A percentile compares a stretch with the other conserved stretches of the same genome.
These are phyloP conservation scores for Apostichopus leukothele DNA, from an alignment of 53 echinoderm and acorn worm genomes.

Conservation along the genomic window DNA sequence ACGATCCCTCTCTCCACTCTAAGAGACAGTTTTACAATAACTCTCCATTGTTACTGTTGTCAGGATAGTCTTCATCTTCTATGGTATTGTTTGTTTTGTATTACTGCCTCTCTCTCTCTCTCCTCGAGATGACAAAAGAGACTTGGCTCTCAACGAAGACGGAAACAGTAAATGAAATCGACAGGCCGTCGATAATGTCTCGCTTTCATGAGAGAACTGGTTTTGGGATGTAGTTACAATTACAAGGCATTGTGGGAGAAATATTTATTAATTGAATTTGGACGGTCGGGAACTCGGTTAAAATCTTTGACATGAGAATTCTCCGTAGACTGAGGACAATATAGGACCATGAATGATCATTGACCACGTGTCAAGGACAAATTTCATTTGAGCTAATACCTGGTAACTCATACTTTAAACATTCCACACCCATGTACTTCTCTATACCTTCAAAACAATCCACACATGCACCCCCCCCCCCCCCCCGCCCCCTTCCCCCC, in stretches of 20 bases:
- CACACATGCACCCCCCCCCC: no score
- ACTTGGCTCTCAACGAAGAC: neutral
- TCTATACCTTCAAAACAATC: no score
- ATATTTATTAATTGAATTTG: no score
- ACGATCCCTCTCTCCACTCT: neutral
- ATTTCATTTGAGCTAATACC: no score
- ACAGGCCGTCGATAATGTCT: slow-evolving; percentile 5
- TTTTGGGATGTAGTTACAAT: neutral
- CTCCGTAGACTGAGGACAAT: no score
- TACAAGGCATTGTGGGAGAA: neutral
- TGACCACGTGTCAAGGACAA: no score
- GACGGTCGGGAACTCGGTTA: no score
- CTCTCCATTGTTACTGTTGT: neutral
- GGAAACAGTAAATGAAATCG: neutral
- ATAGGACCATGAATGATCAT: no score
- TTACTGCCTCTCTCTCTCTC: neutral
- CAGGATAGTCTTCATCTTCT: neutral
- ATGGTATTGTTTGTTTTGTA: slow-evolving; percentile 13
- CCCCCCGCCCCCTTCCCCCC: no score
- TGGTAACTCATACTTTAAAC: no score
- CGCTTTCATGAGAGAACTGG: neutral
- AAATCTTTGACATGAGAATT: no score
- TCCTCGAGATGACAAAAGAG: neutral
- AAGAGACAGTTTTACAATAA: slow-evolving; percentile 8
- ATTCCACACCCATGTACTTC: no score